Percentiles rank a stretch among this genome's conserved stretches.
Evolutionary conservation across 2,113 vertebrate species (phyloP).

Genomic region (Phalacrocorax aristotelis): DNA sequence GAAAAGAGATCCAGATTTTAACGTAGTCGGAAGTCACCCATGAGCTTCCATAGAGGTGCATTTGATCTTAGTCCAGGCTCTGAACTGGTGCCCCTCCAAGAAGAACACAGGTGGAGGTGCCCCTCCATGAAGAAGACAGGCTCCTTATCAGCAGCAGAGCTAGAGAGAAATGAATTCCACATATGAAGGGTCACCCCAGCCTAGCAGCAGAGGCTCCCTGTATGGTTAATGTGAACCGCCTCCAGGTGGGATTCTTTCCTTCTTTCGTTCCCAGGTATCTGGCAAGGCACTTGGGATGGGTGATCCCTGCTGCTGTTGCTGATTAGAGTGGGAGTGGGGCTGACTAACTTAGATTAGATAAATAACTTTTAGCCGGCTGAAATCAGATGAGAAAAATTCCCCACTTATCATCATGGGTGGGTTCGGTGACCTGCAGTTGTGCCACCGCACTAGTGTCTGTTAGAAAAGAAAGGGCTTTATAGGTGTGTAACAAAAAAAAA

Average conservation of each 20-base stretch:
- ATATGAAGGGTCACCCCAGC: not conserved
- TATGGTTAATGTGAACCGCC: not conserved
- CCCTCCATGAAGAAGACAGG: not conserved
- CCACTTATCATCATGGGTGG: not conserved
- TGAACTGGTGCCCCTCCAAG: not conserved
- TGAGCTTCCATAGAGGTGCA: not conserved
- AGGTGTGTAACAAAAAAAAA: not conserved
- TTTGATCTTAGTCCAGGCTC: not conserved
- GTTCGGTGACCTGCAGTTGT: not conserved
- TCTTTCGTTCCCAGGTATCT: not conserved
- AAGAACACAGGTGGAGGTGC: not conserved
- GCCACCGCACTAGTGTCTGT: not conserved
- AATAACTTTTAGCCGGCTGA: not conserved
- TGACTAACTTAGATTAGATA: not conserved
- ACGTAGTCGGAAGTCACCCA: not conserved
- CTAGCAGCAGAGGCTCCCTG: not conserved
- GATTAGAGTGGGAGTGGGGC: not conserved
- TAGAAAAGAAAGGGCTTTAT: not conserved
- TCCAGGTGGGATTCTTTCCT: not conserved
- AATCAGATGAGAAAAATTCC: not conserved
- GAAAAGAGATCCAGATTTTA: not conserved
- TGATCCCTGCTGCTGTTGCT: not conserved
- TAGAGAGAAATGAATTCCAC: not conserved
- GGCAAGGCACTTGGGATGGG: not conserved
- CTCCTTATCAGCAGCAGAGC: not conserved